Percentiles rank a stretch among this genome's conserved stretches.
Conservation (phyloP, 2,113 vertebrate species). For the Pedionomus torquatus region DNA sequence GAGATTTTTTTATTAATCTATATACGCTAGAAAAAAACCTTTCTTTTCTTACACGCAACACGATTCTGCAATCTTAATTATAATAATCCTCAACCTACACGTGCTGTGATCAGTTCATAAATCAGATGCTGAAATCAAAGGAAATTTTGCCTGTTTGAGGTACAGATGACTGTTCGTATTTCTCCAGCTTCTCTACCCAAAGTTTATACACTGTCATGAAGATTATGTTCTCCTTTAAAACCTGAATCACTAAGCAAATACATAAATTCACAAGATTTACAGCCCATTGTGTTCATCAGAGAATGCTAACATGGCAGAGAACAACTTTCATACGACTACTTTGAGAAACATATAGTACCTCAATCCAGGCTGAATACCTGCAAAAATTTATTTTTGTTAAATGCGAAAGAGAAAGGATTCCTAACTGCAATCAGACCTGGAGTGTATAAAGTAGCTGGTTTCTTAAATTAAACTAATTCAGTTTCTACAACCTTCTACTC, state of each 20-base stretch:
- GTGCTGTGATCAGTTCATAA: not conserved
- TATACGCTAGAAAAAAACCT: not conserved
- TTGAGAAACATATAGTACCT: not conserved
- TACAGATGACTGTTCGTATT: not conserved
- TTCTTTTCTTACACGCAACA: not conserved
- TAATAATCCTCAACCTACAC: not conserved
- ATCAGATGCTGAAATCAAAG: not conserved
- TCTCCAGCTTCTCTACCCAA: not conserved
- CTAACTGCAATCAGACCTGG: not conserved
- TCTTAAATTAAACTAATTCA: constrained; percentile 41
- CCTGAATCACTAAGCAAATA: not conserved
- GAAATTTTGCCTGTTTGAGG: not conserved
- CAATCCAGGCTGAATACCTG: not conserved
- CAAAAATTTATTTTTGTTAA: not conserved
- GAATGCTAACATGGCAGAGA: not conserved
- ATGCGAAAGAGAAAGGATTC: not conserved
- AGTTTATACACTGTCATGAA: not conserved
- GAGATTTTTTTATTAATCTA: not conserved
- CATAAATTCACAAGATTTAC: not conserved
- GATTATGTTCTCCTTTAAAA: not conserved
- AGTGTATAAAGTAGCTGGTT: not conserved
- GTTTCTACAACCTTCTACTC: constrained; percentile 23
- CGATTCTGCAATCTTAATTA: not conserved
- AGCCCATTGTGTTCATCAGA: not conserved
- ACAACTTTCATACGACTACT: not conserved